Conservation (phyloP, 1,140 invertebrate genomes). For the Aricia agestis region DNA sequence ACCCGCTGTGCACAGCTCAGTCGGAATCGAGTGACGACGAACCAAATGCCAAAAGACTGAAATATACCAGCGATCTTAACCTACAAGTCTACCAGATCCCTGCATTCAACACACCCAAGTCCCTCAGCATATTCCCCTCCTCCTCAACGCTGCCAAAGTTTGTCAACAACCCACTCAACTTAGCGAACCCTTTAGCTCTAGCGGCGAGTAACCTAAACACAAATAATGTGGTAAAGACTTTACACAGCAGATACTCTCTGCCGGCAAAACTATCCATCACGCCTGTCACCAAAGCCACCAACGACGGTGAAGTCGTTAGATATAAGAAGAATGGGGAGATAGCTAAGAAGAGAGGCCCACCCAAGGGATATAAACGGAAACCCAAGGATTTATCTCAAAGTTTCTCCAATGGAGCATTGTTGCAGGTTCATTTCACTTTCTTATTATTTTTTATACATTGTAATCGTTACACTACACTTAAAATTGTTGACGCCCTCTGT, state of each 20-base stretch:
- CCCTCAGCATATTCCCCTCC: slow-evolving; percentile 49
- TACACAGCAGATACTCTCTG: slow-evolving; percentile 56
- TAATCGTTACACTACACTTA: no score
- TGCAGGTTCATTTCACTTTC: slow-evolving; percentile 38
- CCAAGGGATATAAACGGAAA: slow-evolving; percentile 64
- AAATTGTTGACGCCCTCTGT: no score
- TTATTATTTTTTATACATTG: no score
- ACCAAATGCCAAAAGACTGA: slow-evolving; percentile 49
- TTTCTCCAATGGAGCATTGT: slow-evolving; percentile 47
- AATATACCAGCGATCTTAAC: slow-evolving; percentile 49
- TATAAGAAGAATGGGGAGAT: slow-evolving; percentile 69
- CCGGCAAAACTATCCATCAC: slow-evolving; percentile 61
- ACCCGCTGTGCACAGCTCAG: slow-evolving; percentile 43
- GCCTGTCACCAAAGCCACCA: slow-evolving; percentile 41
- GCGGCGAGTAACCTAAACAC: slow-evolving; percentile 38
- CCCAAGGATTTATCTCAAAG: slow-evolving; percentile 60
- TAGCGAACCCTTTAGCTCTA: slow-evolving; percentile 59
- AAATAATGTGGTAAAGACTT: slow-evolving; percentile 47
- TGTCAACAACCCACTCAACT: slow-evolving; percentile 63
- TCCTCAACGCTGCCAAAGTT: slow-evolving; percentile 53
- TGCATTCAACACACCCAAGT: slow-evolving; percentile 52
- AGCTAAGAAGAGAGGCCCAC: slow-evolving; percentile 63
- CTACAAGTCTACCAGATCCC: slow-evolving; percentile 66
- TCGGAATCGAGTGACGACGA: slow-evolving; percentile 62
- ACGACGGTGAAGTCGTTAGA: slow-evolving; percentile 48